Conservation (phyloP, 1,140 invertebrate genomes). For the Pseudobourletiella spinata region DNA sequence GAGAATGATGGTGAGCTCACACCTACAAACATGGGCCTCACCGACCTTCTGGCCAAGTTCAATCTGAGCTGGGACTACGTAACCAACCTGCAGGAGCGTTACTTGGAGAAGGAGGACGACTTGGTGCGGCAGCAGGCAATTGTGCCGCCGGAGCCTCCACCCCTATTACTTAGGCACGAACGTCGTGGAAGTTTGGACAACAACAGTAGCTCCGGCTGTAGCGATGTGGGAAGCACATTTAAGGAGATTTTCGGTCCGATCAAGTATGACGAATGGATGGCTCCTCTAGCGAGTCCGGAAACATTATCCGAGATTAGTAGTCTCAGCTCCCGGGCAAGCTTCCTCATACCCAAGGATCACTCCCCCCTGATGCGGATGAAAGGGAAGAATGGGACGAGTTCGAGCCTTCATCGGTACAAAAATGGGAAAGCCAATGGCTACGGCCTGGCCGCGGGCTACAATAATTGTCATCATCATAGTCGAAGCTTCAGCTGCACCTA, state of each 20-base stretch:
- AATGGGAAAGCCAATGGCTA: constrained; percentile 22
- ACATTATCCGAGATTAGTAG: constrained; percentile 68
- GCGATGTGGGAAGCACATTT: constrained; percentile 26
- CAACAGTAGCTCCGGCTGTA: constrained; percentile 36
- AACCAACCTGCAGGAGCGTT: constrained; percentile 34
- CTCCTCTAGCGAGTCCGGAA: constrained; percentile 75
- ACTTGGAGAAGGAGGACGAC: constrained; percentile 27
- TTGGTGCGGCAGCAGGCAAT: constrained; percentile 6
- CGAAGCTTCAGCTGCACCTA: constrained; percentile 35
- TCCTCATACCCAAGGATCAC: constrained; percentile 28
- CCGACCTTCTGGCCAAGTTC: constrained; percentile 36
- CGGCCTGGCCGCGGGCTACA: neutral
- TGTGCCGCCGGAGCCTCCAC: neutral
- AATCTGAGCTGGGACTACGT: constrained; percentile 36
- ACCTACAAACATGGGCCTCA: constrained; percentile 34
- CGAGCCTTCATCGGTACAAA: constrained; percentile 28
- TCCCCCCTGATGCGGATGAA: constrained; percentile 28
- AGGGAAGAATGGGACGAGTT: constrained; percentile 14
- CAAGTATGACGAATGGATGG: constrained; percentile 55
- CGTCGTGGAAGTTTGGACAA: constrained; percentile 23
- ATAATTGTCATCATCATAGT: constrained; percentile 21
- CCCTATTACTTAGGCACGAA: constrained; percentile 6
- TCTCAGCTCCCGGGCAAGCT: constrained; percentile 40
- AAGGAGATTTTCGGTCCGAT: constrained; percentile 34
- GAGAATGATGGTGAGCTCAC: constrained; percentile 34